A percentile compares a stretch with the other conserved stretches of the same genome.
These are phyloP conservation scores for Margarornis squamiger DNA, from an alignment of 2,797 vertebrate genomes.

Conservation along the genomic window DNA sequence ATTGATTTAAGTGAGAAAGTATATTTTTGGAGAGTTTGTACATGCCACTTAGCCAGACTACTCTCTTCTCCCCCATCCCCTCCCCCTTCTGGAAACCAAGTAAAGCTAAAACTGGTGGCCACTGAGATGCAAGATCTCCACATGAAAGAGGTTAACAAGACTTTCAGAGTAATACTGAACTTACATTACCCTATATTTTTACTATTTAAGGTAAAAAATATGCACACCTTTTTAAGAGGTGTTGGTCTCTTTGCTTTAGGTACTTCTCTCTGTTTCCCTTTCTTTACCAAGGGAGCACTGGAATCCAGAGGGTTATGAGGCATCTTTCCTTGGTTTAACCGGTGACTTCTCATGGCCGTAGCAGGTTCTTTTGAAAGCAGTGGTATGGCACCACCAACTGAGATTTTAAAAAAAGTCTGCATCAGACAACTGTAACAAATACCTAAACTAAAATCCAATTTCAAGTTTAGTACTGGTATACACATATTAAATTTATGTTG, in stretches of 20 bases:
- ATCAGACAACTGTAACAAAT: background rate
- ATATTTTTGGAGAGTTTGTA: background rate
- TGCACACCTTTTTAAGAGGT: conserved; percentile 89
- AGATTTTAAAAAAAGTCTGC: background rate
- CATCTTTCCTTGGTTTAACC: conserved; percentile 79
- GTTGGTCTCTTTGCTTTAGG: conserved; percentile 97
- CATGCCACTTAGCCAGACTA: background rate
- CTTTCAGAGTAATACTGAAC: background rate
- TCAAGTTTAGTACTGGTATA: background rate
- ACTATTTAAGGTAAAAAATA: background rate
- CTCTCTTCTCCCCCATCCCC: background rate
- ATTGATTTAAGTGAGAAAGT: background rate
- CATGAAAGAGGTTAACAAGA: background rate
- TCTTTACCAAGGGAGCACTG: conserved; percentile 92
- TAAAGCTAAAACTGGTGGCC: background rate
- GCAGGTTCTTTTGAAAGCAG: conserved; percentile 85
- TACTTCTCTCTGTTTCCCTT: conserved; percentile 95
- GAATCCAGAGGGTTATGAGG: conserved; percentile 98
- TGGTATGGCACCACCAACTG: conserved; percentile 90
- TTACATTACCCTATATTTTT: background rate
- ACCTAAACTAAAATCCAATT: background rate
- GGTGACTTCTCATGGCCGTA: conserved; percentile 73
- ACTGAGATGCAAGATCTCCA: background rate
- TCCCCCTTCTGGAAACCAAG: background rate
- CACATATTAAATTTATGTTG: background rate